A percentile compares a stretch with the other conserved stretches of the same genome.
These are phyloP conservation scores for Leptodactylus fallax DNA, from an alignment of 2,797 vertebrate species.

Conservation along the genomic window DNA sequence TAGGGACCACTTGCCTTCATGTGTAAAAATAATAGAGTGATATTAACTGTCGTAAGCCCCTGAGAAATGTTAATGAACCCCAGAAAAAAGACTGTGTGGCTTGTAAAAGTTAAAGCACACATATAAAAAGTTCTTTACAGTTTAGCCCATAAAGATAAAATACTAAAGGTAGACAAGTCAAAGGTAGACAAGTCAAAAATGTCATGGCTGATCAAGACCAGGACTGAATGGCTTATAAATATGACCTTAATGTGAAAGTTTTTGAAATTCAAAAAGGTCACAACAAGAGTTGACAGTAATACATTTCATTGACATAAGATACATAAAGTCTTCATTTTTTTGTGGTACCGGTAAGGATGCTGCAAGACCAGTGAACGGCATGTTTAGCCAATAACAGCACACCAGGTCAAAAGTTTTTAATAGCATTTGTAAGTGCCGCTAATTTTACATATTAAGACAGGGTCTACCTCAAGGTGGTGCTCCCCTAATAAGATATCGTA, in stretches of 20 bases:
- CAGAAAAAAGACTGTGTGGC: background rate
- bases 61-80: background rate
- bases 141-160: background rate
- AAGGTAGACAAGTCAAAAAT: background rate
- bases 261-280: background rate
- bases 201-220: background rate
- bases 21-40: constrained; percentile 1
- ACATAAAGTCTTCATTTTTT: no score
- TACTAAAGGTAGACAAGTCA: background rate
- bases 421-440: no score
- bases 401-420: no score
- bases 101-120: background rate
- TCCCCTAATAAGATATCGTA: no score
- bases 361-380: no score
- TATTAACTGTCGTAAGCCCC: background rate
- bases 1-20: background rate
- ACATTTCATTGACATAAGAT: no score
- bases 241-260: background rate
- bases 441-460: no score
- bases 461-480: no score
- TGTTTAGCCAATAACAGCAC: no score
- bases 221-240: background rate
- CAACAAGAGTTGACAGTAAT: no score
- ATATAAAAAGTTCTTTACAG: background rate
- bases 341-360: no score